Evolutionary conservation across 2,888 invertebrate species (phyloP).

Genomic region (Acrocera orbiculus): DNA sequence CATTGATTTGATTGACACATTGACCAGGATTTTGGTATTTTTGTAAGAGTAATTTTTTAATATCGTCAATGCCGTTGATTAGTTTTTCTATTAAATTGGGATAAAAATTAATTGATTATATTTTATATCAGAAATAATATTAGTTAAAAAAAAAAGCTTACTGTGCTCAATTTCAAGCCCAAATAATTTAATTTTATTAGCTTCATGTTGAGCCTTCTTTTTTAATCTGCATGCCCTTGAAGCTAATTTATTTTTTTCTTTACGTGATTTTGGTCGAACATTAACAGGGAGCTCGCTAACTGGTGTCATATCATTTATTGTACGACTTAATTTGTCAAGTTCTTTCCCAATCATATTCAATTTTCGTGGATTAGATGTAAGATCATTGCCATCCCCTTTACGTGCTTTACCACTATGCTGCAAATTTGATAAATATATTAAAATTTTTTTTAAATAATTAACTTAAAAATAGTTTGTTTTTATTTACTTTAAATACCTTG

Average conservation of each 20-base stretch:
- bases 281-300: slow-evolving; percentile 84
- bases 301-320: slow-evolving; percentile 92
- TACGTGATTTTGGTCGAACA: slow-evolving; percentile 77
- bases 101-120: slow-evolving; percentile 1
- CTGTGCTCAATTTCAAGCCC: slow-evolving; percentile 91
- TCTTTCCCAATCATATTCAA: slow-evolving; percentile 81
- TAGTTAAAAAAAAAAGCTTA: slow-evolving; percentile 35
- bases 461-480: slow-evolving; percentile 2
- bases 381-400: slow-evolving; percentile 93
- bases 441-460: too few relatives aligned
- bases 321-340: slow-evolving; percentile 71
- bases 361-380: slow-evolving; percentile 89
- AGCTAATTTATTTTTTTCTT: slow-evolving; percentile 95
- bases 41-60: slow-evolving; percentile 53
- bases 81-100: slow-evolving; percentile 48
- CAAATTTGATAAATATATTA: slow-evolving; percentile 6
- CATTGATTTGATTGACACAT: slow-evolving; percentile 44
- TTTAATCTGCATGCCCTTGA: slow-evolving; percentile 92
- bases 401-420: slow-evolving; percentile 68
- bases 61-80: slow-evolving; percentile 56
- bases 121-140: background rate
- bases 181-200: slow-evolving; percentile 88
- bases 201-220: slow-evolving; percentile 98
- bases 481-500: slow-evolving; percentile 42
- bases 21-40: slow-evolving; percentile 35